phyloP scores from a whole-genome alignment of 2,113 vertebrate genomes.

The Xenopus borealis region DNA sequence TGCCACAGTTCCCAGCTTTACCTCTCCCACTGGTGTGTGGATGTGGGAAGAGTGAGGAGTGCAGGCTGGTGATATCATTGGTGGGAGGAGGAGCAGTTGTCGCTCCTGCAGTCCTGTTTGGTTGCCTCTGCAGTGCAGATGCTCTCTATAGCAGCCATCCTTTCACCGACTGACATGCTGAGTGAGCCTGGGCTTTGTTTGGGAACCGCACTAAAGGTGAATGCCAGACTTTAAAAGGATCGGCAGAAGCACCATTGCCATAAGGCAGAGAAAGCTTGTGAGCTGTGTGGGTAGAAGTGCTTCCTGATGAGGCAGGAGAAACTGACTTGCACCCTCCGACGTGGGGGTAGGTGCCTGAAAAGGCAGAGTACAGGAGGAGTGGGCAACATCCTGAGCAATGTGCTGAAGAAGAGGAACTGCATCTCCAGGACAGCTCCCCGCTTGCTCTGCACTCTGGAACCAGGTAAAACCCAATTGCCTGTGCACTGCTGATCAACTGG shows the following conservation, averaged over 20 bases:
- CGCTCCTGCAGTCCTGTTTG: constrained; percentile 27
- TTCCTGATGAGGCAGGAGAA: constrained; percentile 83
- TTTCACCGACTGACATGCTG: no score
- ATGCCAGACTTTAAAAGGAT: neutral
- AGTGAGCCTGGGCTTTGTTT: neutral
- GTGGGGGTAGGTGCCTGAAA: constrained; percentile 74
- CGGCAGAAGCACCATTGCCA: constrained; percentile 7
- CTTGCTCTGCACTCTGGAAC: constrained; percentile 93
- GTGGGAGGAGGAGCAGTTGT: constrained; percentile 54
- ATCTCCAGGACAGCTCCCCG: constrained; percentile 90
- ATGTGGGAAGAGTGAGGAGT: neutral
- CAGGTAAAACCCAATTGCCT: constrained; percentile 67
- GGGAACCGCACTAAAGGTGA: neutral
- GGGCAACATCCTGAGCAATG: constrained; percentile 88
- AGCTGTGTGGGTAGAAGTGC: neutral
- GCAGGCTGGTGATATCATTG: constrained; percentile 54
- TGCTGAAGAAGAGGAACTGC: constrained; percentile 90
- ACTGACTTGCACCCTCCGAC: constrained; percentile 69
- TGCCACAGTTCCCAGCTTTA: no score
- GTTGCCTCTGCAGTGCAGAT: constrained; percentile 65
- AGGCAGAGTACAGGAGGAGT: constrained; percentile 73
- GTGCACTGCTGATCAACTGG: neutral
- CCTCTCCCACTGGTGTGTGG: no score
- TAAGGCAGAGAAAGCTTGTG: no score
- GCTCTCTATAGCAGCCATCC: no score